Evolutionary conservation across 2,888 invertebrate species (phyloP).

Genomic region (Patella depressa): DNA sequence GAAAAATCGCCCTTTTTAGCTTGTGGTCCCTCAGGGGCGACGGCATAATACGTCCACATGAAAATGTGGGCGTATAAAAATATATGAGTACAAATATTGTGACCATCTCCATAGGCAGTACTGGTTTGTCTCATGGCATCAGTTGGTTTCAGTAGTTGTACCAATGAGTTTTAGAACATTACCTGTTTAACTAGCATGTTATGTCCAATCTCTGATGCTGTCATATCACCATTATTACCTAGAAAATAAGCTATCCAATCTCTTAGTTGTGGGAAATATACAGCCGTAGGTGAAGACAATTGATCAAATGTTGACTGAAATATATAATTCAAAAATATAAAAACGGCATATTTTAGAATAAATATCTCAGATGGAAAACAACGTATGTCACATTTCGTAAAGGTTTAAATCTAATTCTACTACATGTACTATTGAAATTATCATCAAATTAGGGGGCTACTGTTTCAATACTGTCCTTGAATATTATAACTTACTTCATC

Average conservation of each 20-base stretch:
- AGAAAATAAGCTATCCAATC: slow-evolving; percentile 67
- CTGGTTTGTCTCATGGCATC: too few relatives aligned
- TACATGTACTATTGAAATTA: too few relatives aligned
- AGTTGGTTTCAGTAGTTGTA: not conserved
- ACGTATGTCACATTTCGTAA: not conserved
- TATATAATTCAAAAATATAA: not conserved
- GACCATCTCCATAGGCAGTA: too few relatives aligned
- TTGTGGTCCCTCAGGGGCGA: too few relatives aligned
- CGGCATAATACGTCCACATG: too few relatives aligned
- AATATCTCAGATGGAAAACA: too few relatives aligned
- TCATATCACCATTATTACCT: slow-evolving; percentile 67
- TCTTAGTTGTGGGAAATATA: slow-evolving; percentile 56
- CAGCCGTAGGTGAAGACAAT: slow-evolving; percentile 46
- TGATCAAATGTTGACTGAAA: slow-evolving; percentile 51
- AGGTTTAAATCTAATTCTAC: too few relatives aligned
- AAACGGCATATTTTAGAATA: not conserved
- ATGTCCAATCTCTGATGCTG: slow-evolving; percentile 66
- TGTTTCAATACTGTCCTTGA: not conserved
- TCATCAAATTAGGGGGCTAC: too few relatives aligned
- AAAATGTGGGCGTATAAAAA: too few relatives aligned
- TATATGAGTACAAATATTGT: too few relatives aligned
- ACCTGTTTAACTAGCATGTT: slow-evolving; percentile 68
- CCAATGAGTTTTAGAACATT: not conserved
- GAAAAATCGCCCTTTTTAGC: too few relatives aligned
- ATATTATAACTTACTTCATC: slow-evolving; percentile 40